Evolutionary conservation across 2,113 vertebrate species (phyloP), one percentile per base, ranked within the genome.

Genomic region (Bostrychus sinensis): DNA sequence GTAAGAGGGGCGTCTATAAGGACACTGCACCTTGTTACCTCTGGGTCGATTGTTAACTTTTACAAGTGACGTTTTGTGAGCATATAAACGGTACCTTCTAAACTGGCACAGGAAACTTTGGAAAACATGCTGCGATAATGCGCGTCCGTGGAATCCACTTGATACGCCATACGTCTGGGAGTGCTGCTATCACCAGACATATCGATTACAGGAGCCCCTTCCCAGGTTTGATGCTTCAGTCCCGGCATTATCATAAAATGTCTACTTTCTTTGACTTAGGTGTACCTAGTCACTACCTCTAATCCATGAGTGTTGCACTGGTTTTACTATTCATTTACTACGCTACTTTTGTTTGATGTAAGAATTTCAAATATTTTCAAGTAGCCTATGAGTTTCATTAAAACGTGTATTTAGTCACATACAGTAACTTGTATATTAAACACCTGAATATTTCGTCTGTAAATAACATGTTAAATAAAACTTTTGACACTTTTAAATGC

Each of bases 31-130:
- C 86, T 86, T 88, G 81, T 89, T 91, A 90, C 88, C 83, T 84
- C 76, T 82, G 89, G 88, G 88, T 89, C 88, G 82, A 89, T 89
- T 81, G 88, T 92, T 90, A 89, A 89, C 13, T 91, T 92, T 92
- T 88, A 93, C 89, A 78, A 88, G 88, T 82, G 68, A 86, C 84
- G 80, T 91, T 92, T 92, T 92, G 90, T 71, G 71, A 90, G 90
- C 86, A 71, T 86, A 87, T 92, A 91, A 92, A 92, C 75, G 78
- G 87, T 89, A 65, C 78, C 70, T 88, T 90, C 85, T 89, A 88
- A 88, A 90, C 89, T 65, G 85, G 66, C 81, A 87, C 83, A 86
- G 85, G 90, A 92, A 92, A 86, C 86, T 80, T 80, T 13, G 48
- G 70, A 78, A 72, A 81, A 85, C 88, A 85, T 83, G 90, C 88